Percentiles rank a stretch among this genome's conserved stretches.
Conservation (phyloP, 2,113 vertebrate species). For the Oncorhynchus gorbuscha region DNA sequence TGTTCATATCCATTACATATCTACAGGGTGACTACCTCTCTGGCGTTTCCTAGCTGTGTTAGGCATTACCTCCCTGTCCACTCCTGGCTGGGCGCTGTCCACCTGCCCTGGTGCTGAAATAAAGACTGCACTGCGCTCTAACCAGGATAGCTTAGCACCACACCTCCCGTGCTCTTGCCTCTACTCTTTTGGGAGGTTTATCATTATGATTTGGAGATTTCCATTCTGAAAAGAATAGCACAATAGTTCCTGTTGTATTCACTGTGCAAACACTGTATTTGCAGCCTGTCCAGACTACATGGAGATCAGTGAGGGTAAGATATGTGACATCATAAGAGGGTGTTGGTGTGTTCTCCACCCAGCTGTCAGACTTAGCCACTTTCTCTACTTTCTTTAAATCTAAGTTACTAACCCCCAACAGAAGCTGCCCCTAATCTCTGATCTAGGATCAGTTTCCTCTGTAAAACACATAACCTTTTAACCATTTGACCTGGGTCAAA, state of each 20-base stretch:
- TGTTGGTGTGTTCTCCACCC: background rate
- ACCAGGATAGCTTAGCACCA: background rate
- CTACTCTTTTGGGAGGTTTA: too few species aligned
- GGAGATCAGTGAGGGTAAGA: background rate
- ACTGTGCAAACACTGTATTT: background rate
- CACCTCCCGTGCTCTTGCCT: background rate
- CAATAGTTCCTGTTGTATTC: background rate
- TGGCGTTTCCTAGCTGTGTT: too few species aligned
- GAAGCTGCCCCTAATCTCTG: background rate
- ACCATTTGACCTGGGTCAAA: too few species aligned
- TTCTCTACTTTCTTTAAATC: background rate
- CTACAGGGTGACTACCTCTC: too few species aligned
- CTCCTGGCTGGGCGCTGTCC: constrained; percentile 35
- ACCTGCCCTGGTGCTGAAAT: constrained; percentile 35
- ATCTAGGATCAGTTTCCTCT: background rate
- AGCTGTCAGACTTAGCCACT: too few species aligned
- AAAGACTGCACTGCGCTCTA: background rate
- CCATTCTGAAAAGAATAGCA: background rate
- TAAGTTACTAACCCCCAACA: background rate
- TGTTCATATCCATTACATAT: too few species aligned
- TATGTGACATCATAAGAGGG: background rate
- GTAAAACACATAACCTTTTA: background rate
- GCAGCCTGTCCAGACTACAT: background rate
- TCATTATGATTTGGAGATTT: background rate
- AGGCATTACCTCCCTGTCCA: too few species aligned